These are phyloP conservation scores for Trachelus iudaicus DNA, from an alignment of 2,888 invertebrate species.

Conservation along the genomic window DNA sequence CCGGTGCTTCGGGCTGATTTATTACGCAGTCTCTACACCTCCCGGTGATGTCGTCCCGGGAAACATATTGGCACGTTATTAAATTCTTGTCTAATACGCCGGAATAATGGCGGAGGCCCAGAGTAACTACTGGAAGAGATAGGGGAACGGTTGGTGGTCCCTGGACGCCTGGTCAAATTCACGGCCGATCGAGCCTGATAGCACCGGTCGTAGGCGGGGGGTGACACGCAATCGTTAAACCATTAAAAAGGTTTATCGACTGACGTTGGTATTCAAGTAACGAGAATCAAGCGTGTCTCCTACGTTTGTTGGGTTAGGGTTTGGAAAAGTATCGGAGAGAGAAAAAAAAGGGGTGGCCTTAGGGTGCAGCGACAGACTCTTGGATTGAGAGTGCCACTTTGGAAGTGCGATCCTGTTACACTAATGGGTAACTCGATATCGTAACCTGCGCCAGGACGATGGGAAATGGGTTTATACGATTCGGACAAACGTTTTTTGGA, in stretches of 20 bases:
- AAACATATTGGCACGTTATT: conserved; percentile 58
- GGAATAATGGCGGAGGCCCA: conserved; percentile 45
- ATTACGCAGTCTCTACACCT: conserved; percentile 29
- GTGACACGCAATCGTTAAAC: conserved; percentile 27
- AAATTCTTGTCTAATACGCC: conserved; percentile 59
- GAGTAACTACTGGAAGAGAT: conserved; percentile 24
- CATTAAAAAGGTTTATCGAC: conserved; percentile 33
- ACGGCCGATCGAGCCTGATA: conserved; percentile 15
- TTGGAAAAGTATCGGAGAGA: not conserved
- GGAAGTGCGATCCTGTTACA: conserved; percentile 30
- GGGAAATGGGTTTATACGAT: not conserved
- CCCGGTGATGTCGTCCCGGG: conserved; percentile 31
- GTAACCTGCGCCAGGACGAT: not conserved
- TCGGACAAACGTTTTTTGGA: conserved; percentile 16
- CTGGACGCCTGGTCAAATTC: conserved; percentile 5
- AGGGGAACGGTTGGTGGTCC: conserved; percentile 3
- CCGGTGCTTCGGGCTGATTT: conserved; percentile 35
- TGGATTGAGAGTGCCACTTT: conserved; percentile 5
- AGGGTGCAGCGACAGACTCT: not conserved
- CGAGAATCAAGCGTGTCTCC: conserved; percentile 17
- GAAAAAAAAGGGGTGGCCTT: not conserved
- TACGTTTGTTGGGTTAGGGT: not conserved
- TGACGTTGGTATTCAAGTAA: conserved; percentile 30
- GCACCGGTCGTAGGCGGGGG: not conserved
- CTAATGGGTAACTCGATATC: conserved; percentile 40